Conservation (phyloP, 2,113 vertebrate genomes). For the Hippocampus guttulatus region DNA sequence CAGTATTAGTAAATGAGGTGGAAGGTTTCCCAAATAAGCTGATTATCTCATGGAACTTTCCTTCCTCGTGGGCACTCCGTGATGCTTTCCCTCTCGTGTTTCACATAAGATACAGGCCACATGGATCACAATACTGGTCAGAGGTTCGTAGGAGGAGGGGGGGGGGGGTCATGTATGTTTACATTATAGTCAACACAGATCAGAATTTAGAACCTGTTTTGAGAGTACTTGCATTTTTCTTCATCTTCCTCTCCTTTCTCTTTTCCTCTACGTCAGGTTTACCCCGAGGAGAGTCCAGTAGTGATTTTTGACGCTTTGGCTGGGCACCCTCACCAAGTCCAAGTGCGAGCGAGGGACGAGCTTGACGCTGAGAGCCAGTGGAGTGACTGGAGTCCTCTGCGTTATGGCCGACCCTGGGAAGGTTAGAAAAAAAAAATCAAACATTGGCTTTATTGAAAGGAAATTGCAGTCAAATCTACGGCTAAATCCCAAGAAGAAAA, state of each 20-base stretch:
- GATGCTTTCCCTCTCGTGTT: constrained; percentile 60
- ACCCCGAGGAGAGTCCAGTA: constrained; percentile 23
- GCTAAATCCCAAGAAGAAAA: not conserved
- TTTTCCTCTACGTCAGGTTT: constrained; percentile 44
- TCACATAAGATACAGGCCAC: constrained; percentile 68
- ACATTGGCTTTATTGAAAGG: not conserved
- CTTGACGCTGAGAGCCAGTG: constrained; percentile 65
- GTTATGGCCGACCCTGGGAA: constrained; percentile 58
- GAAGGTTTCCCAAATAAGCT: constrained; percentile 56
- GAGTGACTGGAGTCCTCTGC: constrained; percentile 72
- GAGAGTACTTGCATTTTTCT: not conserved
- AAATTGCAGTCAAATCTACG: not conserved
- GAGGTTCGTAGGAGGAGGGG: constrained; percentile 44
- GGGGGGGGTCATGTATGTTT: not conserved
- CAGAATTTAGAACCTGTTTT: not conserved
- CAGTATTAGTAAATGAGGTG: constrained; percentile 24
- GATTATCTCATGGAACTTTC: constrained; percentile 57
- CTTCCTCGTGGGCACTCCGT: constrained; percentile 59
- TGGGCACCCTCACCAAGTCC: constrained; percentile 63
- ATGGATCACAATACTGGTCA: constrained; percentile 67
- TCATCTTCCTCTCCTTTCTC: not conserved
- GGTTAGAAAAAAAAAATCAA: constrained; percentile 43
- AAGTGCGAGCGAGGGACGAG: constrained; percentile 66
- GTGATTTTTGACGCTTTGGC: constrained; percentile 63
- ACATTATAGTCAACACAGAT: not conserved